phyloP scores from a whole-genome alignment of 2,797 vertebrate species.

The Chelidonichthys spinosus region DNA sequence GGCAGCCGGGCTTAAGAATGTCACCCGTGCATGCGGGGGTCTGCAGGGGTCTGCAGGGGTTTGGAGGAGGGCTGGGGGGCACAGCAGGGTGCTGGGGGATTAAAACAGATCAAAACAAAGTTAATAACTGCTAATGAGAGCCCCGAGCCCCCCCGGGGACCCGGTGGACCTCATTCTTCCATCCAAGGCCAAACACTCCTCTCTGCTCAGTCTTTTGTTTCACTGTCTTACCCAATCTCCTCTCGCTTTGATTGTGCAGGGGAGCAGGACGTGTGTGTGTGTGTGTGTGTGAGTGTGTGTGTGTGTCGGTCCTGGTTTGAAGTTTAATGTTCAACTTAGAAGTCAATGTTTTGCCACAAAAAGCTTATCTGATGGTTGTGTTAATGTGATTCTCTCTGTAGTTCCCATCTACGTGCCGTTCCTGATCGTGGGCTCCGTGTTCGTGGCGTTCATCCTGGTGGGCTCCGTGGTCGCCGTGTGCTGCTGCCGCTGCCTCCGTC shows the following conservation, averaged over 20 bases:
- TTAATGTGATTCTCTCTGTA: slow-evolving; percentile 67
- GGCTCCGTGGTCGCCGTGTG: slow-evolving; percentile 95
- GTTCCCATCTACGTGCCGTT: slow-evolving; percentile 99
- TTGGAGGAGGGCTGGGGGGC: slow-evolving; percentile 54
- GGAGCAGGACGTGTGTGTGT: background rate
- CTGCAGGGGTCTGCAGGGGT: slow-evolving; percentile 46
- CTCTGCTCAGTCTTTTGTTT: slow-evolving; percentile 54
- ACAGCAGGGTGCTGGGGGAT: slow-evolving; percentile 75
- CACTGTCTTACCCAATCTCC: slow-evolving; percentile 46
- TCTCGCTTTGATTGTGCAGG: slow-evolving; percentile 41
- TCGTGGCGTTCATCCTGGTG: slow-evolving; percentile 96
- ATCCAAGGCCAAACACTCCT: slow-evolving; percentile 44
- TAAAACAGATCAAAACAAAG: slow-evolving; percentile 86
- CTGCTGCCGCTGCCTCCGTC: slow-evolving; percentile 96
- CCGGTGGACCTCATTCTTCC: slow-evolving; percentile 54
- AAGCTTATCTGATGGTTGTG: background rate
- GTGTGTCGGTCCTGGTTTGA: slow-evolving; percentile 17
- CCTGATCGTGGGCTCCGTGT: slow-evolving; percentile 97
- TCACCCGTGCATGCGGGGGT: slow-evolving; percentile 43
- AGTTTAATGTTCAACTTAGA: slow-evolving; percentile 18
- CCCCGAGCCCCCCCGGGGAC: slow-evolving; percentile 67
- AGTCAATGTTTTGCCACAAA: slow-evolving; percentile 9
- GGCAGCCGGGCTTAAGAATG: slow-evolving; percentile 62
- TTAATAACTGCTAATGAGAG: slow-evolving; percentile 86
- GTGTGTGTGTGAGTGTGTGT: slow-evolving; percentile 7